Percentiles rank a stretch among this genome's conserved stretches.
phyloP scores from a whole-genome alignment of 1,140 invertebrate genomes.

The Asbolus verrucosus region DNA sequence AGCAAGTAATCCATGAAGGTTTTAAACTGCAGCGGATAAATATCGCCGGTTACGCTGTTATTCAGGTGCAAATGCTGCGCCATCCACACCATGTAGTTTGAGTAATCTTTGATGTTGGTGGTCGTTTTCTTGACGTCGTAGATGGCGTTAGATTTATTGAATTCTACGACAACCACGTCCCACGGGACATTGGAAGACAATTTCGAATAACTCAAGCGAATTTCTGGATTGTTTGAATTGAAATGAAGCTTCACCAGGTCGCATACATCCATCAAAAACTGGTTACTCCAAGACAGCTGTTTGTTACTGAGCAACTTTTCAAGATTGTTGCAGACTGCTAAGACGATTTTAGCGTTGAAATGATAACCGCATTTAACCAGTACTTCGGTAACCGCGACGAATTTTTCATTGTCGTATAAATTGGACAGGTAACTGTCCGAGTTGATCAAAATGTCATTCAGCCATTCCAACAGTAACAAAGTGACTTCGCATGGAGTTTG shows the following conservation, averaged over 20 bases:
- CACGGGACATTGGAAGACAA: slow-evolving; percentile 75
- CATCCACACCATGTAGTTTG: slow-evolving; percentile 57
- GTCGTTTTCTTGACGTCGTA: slow-evolving; percentile 50
- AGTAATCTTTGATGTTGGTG: slow-evolving; percentile 56
- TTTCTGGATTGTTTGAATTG: slow-evolving; percentile 71
- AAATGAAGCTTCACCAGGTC: slow-evolving; percentile 78
- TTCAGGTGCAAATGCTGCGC: slow-evolving; percentile 62
- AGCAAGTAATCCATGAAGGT: slow-evolving; percentile 80
- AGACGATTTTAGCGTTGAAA: slow-evolving; percentile 69
- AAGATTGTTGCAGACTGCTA: slow-evolving; percentile 71
- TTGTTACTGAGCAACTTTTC: slow-evolving; percentile 72
- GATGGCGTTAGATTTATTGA: slow-evolving; percentile 56
- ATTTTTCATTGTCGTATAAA: slow-evolving; percentile 73
- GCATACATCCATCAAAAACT: slow-evolving; percentile 71
- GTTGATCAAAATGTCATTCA: slow-evolving; percentile 76
- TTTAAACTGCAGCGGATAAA: slow-evolving; percentile 81
- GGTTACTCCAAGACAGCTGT: slow-evolving; percentile 70
- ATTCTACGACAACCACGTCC: slow-evolving; percentile 65
- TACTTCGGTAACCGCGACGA: slow-evolving; percentile 70
- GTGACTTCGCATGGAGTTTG: slow-evolving; percentile 70
- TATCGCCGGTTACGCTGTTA: slow-evolving; percentile 70
- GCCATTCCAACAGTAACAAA: slow-evolving; percentile 77
- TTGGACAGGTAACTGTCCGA: slow-evolving; percentile 75
- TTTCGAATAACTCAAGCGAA: slow-evolving; percentile 70
- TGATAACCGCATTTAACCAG: slow-evolving; percentile 71